Evolutionary conservation across 2,113 vertebrate species (phyloP).

Genomic region (Burhinus bistriatus): DNA sequence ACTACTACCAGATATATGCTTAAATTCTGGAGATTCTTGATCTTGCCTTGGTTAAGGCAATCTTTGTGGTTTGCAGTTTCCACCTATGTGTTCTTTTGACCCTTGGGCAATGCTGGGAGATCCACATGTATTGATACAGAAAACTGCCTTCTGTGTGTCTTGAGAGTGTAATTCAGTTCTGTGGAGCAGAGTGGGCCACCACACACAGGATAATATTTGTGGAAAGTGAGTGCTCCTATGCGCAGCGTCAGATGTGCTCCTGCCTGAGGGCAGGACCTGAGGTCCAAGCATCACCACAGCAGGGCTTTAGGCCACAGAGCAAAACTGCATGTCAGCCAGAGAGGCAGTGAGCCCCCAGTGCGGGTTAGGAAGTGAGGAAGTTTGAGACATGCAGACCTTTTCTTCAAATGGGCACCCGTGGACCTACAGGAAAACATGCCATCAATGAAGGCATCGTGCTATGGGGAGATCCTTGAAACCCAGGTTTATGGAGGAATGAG

Average conservation of each 20-base stretch:
- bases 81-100: not conserved
- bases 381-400: not conserved
- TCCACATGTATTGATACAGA: not conserved
- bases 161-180: not conserved
- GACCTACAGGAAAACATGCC: not conserved
- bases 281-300: not conserved
- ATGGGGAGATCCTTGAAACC: not conserved
- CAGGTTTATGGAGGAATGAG: not conserved
- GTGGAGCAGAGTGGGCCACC: not conserved
- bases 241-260: not conserved
- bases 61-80: not conserved
- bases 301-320: not conserved
- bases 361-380: accelerated
- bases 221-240: not conserved
- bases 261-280: not conserved
- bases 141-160: not conserved
- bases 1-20: not conserved
- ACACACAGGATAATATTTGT: not conserved
- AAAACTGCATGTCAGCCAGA: not conserved
- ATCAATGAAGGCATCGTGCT: not conserved
- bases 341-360: not conserved
- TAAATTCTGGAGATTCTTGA: not conserved
- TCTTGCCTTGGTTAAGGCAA: not conserved
- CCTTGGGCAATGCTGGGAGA: not conserved
- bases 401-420: not conserved